Base-by-base conservation (phyloP, 2,888 invertebrate species). In the Agonum fuliginosum region DNA sequence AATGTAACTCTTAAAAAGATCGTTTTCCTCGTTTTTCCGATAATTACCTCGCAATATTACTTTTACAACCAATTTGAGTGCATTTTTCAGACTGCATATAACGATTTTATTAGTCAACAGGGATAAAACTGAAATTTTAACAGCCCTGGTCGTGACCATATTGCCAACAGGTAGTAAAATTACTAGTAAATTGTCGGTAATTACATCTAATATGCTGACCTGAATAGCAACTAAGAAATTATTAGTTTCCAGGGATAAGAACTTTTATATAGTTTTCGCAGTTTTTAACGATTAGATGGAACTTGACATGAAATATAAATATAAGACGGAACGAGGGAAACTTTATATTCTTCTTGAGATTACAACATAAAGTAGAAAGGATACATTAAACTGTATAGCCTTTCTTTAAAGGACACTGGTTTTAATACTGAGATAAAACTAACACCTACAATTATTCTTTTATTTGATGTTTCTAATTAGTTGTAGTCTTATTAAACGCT, bases 51-150 rank as follows among this genome's bases (percentile, higher is more conserved):
- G 24, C 22, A 20, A 54, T 54, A 54, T 54, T 54, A 20, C 24
- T 22, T 54, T 54, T 54, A 54, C 54, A 54, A 54, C 22, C 54
- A 54, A 54, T 54, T 54, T 54, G 19, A 54, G 54, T 12, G 24
- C 24, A 54, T 54, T 54, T 51, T 54, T 54, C 54, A 20, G n/a
- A n/a, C n/a, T 22, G 54, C 54, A 54, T 3, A n/a, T 22, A 24
- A 22, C 24, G 54, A 24, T 54, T 54, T 54, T 54, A 54, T 54
- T 54, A 54, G 54, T 54, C 54, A 54, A 54, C 54, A 54, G 54
- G 54, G 54, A 54, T 54, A 54, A 54, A 54, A 54, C 54, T 54
- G 54, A 20, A 54, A 54, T 54, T 54, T 54, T 54, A 54, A 54
- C 20, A 37, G 8, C 37, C 37, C n/a, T 37, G 10, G 37, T 37